Base-by-base conservation (phyloP, 2,797 vertebrate genomes). In the Gila robusta region DNA sequence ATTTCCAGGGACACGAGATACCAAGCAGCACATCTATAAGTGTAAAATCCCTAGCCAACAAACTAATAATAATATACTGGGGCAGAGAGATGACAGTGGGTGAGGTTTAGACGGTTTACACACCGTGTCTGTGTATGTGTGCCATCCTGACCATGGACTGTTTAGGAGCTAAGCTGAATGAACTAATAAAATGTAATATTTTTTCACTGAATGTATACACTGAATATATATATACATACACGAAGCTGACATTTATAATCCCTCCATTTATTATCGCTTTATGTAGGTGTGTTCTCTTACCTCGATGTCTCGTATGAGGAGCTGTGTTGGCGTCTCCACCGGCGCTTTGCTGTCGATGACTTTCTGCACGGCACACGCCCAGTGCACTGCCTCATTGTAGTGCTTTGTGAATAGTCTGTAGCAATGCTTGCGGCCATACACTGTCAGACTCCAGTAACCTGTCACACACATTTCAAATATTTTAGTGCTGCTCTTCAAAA, bases 391-490 rank as follows among this genome's bases (percentile, higher is more conserved):
- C 93, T 99, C 98, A 0, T 96, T 97, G 92, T 98, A 97, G 88
- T 97, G 97, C 76, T 97, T 96, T 0, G 97, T 98, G 94, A 96
- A 98, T 47, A 99, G 95, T 84, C 95, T 95, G 93, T 97, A 96
- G 92, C 97, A 97, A 80, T 99, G 98, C 89, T 98, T 99, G 69
- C 98, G 94, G 49, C 98, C 98, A 23, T 97, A 98, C 89, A 99
- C 97, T 0, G 97, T 98, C 88, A 99, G 94, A 23, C 96, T 96
- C 98, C 98, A 99, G 91, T 97, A 97, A 72, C 98, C 98, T 99
- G 92, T 0, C 77, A 87, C n/a, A 80, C 44, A 82, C 59, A 32
- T 17, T 66, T 23, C 5, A 67, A 49, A 44, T 16, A 64, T 17
- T 28, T 70, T 32, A 62, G 28, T 17, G 19, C 37, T 16, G 10